phyloP scores from a whole-genome alignment of 1,140 invertebrate genomes.

The Oedothorax gibbosus region DNA sequence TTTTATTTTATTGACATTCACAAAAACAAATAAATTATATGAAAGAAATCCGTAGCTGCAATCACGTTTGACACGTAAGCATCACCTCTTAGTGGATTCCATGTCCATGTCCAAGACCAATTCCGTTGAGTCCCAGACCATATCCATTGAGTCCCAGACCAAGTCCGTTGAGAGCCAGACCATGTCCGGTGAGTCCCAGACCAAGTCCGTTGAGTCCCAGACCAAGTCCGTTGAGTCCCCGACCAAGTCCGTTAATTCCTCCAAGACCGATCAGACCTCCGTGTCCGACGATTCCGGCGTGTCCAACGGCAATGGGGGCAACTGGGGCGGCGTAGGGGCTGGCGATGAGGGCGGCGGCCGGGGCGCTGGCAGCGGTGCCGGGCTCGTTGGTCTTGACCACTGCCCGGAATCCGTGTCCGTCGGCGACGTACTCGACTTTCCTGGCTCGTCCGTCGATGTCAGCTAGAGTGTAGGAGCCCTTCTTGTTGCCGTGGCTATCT shows the following conservation, averaged over 20 bases:
- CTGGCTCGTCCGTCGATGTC: conserved; percentile 61
- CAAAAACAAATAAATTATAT: no score
- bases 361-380: conserved; percentile 38
- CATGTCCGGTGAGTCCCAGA: not conserved
- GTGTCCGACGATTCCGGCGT: conserved; percentile 17
- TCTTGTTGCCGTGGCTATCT: conserved; percentile 59
- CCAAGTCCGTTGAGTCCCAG: not conserved
- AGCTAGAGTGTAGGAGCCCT: conserved; percentile 59
- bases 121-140: no score
- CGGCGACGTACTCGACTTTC: conserved; percentile 61
- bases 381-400: conserved; percentile 51
- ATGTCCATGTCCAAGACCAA: no score
- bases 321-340: conserved; percentile 28
- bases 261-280: conserved; percentile 15
- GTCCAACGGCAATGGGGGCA: conserved; percentile 26
- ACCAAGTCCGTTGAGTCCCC: not conserved
- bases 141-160: no score
- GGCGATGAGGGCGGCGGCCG: conserved; percentile 18
- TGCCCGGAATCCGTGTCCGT: conserved; percentile 60
- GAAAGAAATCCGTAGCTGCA: no score
- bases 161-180: not conserved
- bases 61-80: no score
- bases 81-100: no score
- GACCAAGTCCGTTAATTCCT: not conserved
- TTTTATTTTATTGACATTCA: no score